Base-by-base conservation (phyloP, 2,888 invertebrate species). In the Xylocampa areola region DNA sequence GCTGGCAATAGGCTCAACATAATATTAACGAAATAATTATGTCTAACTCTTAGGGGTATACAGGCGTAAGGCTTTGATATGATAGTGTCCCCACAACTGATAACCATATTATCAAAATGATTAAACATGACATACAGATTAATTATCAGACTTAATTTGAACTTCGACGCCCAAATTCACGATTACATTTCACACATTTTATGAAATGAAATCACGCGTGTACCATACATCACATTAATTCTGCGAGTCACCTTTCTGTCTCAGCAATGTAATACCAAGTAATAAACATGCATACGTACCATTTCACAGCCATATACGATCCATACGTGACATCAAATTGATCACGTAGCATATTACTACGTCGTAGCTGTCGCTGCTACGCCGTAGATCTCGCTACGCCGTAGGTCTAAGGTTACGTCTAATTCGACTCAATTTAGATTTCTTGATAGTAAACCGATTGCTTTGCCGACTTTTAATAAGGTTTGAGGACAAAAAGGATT, bases 341-440 rank as follows among this genome's bases (percentile, higher is more conserved):
- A 64, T 67, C 72, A 73, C 72, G 72, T 73, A 73, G 73, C 53
- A 35, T 61, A 70, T 73, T 73, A 50, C 73, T 70, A 73, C 48
- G 70, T 21, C 68, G 69, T 62, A 67, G 70, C 43, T 10, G 16
- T 43, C 30, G 16, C 19, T 16, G 55, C 70, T 73, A 71, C 68
- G 68, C n/a, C 52, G 65, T 71, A 63, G 68, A 10, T 8, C 44
- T 11, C 13, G 27, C 53, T 69, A 55, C 52, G 54, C 17, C 35
- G 49, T 52, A 59, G 63, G n/a, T 40, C 27, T 39, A 19, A 37
- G 54, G 11, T 27, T 47, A 25, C 48, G 40, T 64, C 13, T 66
- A 60, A 67, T 73, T 63, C 36, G n/a, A 14, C 17, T 40, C 66
- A 41, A 60, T 63, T 62, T 53, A 53, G 52, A 53, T 52, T 45